phyloP scores from a whole-genome alignment of 2,797 vertebrate species.

The Smutsia gigantea region DNA sequence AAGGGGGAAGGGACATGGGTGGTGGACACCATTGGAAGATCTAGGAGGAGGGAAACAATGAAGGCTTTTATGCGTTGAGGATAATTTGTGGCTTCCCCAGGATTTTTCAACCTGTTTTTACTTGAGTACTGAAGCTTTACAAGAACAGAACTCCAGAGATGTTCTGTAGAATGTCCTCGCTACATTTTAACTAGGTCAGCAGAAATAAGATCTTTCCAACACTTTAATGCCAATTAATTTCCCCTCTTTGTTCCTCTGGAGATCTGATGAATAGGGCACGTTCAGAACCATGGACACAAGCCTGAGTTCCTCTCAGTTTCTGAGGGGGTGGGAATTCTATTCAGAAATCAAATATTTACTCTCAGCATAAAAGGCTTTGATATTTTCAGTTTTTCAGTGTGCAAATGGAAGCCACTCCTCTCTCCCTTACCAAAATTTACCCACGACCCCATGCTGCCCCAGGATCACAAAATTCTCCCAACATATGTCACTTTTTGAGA shows the following conservation, averaged over 20 bases:
- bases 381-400: constrained; percentile 18
- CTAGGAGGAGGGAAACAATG: constrained; percentile 47
- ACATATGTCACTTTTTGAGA: neutral
- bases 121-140: neutral
- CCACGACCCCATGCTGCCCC: neutral
- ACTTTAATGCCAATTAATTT: constrained; percentile 67
- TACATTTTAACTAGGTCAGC: constrained; percentile 73
- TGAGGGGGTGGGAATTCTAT: constrained; percentile 69
- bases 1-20: neutral
- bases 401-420: neutral
- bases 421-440: neutral
- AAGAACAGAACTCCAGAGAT: constrained; percentile 45
- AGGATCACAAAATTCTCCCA: neutral
- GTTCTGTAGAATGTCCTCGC: constrained; percentile 38
- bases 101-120: constrained; percentile 57
- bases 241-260: constrained; percentile 72
- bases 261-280: constrained; percentile 73
- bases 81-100: constrained; percentile 28
- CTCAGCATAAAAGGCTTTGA: constrained; percentile 60
- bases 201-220: constrained; percentile 58
- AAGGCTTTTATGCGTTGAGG: constrained; percentile 21
- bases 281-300: constrained; percentile 57
- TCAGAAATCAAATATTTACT: constrained; percentile 77
- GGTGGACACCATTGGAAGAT: constrained; percentile 46
- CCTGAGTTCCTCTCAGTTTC: constrained; percentile 61